Evolutionary conservation across 2,797 vertebrate species (phyloP), one percentile per base, ranked within the genome.

Genomic region (Babyrousa celebensis): DNA sequence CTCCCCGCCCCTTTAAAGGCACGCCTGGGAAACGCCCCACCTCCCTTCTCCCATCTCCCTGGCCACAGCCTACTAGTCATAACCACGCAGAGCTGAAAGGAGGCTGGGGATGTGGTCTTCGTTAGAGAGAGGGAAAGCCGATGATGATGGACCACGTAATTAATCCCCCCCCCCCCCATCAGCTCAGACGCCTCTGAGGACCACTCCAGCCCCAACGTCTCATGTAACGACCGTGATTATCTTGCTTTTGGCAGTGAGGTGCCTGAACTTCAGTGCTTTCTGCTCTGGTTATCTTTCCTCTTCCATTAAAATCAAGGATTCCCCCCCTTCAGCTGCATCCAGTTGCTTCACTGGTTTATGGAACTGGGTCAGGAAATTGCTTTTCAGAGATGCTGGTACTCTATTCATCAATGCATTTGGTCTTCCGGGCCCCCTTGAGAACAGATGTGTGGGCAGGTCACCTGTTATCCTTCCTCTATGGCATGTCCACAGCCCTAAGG

Each of bases 251-350:
- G 32, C 36, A 71, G 43, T 7, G 15, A 70, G 17, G 36, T 87
- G 70, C 23, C 56, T 87, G 62, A 88, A 94, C 25, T 91, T 91
- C n/a, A 77, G 56, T 54, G n/a, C 15, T 72, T 89, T 70, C 68
- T 36, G 12, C 29, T 52, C 67, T 74, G 74, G 29, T 29, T 29
- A 9, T 65, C 80, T 85, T 78, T 40, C 32, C 63, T 72, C 65
- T 63, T 21, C 85, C 40, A 8, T 15, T 40, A 72, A 60, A 23
- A 88, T 11, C 89, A 60, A 83, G n/a, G 84, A 78, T 40, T n/a
- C n/a, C n/a, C 15, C 88, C 62, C 17, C 77, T 83, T 65, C 58
- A n/a, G 11, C 18, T 27, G 32, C 23, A 7, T 58, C 60, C 27
- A 40, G 2, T 4, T 75, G 54, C 18, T 17, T 43, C 36, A 40